These are phyloP conservation scores for Leptodactylus fallax DNA, from an alignment of 2,797 vertebrate species.

Conservation along the genomic window DNA sequence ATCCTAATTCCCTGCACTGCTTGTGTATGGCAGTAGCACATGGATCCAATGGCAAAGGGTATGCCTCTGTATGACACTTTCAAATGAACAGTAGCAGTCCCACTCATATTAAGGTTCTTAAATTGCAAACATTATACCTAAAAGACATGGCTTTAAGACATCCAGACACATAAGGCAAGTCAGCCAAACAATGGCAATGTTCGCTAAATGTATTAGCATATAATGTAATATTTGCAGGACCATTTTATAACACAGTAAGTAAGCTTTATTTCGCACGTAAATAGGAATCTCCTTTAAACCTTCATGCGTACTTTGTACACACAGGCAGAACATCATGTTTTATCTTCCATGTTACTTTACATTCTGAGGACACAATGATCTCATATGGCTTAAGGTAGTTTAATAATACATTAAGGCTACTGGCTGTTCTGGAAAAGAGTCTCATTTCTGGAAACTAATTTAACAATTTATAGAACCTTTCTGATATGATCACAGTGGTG, in stretches of 20 bases:
- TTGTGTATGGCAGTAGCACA: no score
- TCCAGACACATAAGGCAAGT: no score
- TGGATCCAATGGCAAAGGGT: no score
- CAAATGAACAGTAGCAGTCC: no score
- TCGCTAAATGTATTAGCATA: no score
- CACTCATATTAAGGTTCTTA: no score
- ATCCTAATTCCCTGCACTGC: no score
- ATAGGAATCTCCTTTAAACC: neutral
- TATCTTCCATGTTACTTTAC: conserved; percentile 35
- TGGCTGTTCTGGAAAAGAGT: conserved; percentile 28
- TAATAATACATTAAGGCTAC: conserved; percentile 51
- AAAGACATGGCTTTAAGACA: no score
- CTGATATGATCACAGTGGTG: conserved; percentile 35
- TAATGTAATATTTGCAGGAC: neutral
- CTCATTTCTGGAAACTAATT: conserved; percentile 56
- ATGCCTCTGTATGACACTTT: no score
- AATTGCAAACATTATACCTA: no score
- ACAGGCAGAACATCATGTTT: conserved; percentile 33
- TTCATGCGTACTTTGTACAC: neutral
- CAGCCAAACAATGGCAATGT: no score
- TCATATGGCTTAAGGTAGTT: conserved; percentile 41
- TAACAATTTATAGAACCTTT: conserved; percentile 49
- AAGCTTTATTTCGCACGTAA: neutral
- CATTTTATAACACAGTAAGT: neutral
- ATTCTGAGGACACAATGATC: conserved; percentile 28